A percentile compares a stretch with the other conserved stretches of the same genome.
Evolutionary conservation across 92 coral and sea anemone species (phyloP).

Genomic region (Parazoanthus darwini): DNA sequence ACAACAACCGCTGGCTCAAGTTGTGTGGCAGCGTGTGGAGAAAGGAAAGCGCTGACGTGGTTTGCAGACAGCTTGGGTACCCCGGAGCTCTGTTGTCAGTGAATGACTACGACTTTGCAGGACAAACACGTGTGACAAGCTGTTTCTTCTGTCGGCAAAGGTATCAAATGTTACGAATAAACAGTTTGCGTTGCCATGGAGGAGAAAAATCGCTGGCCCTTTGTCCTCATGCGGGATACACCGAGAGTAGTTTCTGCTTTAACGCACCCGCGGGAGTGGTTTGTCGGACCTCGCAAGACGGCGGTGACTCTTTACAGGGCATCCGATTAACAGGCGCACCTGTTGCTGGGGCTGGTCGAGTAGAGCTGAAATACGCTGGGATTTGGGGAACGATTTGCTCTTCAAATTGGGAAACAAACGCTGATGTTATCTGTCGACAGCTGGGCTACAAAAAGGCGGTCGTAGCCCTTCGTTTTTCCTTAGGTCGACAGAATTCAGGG

Average conservation of each 20-base stretch:
- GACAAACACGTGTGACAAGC: background rate
- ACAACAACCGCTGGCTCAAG: background rate
- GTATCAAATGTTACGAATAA: no score
- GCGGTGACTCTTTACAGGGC: background rate
- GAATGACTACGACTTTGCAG: background rate
- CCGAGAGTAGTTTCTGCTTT: background rate
- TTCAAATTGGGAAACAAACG: conserved; percentile 36
- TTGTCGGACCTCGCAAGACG: conserved; percentile 18
- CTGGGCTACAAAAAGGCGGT: conserved; percentile 40
- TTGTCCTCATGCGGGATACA: background rate
- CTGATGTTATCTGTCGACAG: conserved; percentile 55
- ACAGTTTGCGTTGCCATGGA: background rate
- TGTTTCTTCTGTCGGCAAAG: background rate
- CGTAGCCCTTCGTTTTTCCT: background rate
- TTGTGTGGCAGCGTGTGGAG: background rate
- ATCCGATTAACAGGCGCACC: background rate
- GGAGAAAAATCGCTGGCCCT: background rate
- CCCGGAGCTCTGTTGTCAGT: background rate
- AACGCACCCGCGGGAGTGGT: conserved; percentile 1
- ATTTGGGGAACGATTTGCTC: conserved; percentile 53
- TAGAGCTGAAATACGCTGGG: conserved; percentile 57
- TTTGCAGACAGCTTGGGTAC: conserved; percentile 26
- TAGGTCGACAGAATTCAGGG: background rate
- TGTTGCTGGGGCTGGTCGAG: conserved; percentile 30
- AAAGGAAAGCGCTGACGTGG: conserved; percentile 1